phyloP scores from a whole-genome alignment of 1,140 invertebrate genomes.

The Zaprionus tsacasi region DNA sequence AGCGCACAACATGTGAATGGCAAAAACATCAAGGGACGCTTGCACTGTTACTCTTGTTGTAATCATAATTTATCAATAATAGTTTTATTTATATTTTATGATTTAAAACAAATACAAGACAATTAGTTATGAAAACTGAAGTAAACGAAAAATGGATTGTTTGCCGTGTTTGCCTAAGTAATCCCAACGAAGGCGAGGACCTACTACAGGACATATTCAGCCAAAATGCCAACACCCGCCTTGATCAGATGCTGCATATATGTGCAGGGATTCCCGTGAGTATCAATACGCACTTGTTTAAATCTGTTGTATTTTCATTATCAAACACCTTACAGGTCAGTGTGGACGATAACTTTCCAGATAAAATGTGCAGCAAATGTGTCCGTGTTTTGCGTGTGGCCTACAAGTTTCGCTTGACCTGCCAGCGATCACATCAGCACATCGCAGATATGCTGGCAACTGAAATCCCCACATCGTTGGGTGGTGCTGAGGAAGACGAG shows the following conservation, averaged over 20 bases:
- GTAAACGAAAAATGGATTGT: slow-evolving; percentile 85
- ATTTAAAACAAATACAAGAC: slow-evolving; percentile 7
- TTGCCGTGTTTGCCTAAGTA: slow-evolving; percentile 85
- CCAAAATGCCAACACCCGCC: slow-evolving; percentile 83
- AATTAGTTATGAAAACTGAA: slow-evolving; percentile 63
- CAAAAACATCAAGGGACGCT: slow-evolving; percentile 39
- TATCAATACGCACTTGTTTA: background rate
- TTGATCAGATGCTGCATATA: slow-evolving; percentile 85
- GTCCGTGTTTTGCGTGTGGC: slow-evolving; percentile 48
- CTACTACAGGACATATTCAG: slow-evolving; percentile 86
- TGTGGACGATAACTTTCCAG: slow-evolving; percentile 67
- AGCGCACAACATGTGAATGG: slow-evolving; percentile 13
- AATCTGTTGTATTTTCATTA: background rate
- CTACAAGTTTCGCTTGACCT: slow-evolving; percentile 70
- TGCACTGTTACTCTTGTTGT: slow-evolving; percentile 35
- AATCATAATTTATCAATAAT: slow-evolving; percentile 21
- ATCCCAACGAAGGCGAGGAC: slow-evolving; percentile 74
- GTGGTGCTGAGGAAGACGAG: slow-evolving; percentile 25
- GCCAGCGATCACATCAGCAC: slow-evolving; percentile 71
- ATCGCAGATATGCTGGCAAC: slow-evolving; percentile 59
- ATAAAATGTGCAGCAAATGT: slow-evolving; percentile 73
- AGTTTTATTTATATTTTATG: slow-evolving; percentile 24
- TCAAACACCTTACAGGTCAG: slow-evolving; percentile 46
- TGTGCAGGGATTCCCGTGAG: slow-evolving; percentile 69
- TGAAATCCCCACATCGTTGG: slow-evolving; percentile 32